These are phyloP conservation scores for Carlito syrichta DNA, from an alignment of 2,113 vertebrate genomes.

Conservation along the genomic window DNA sequence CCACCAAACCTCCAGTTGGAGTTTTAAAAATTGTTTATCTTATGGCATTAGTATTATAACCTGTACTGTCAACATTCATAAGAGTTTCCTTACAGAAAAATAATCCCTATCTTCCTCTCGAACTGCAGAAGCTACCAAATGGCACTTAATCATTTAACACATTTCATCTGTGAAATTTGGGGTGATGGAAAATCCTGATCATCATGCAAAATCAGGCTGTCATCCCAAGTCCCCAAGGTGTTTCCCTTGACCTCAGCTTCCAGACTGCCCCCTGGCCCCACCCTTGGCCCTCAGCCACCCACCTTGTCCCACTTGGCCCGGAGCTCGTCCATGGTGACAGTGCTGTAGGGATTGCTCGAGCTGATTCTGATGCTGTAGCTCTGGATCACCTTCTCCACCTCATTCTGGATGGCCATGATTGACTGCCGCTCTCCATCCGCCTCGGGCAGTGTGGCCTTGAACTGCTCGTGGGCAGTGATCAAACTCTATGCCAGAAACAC, in stretches of 20 bases:
- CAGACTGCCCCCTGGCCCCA: fast-evolving
- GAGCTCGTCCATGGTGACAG: conserved; percentile 91
- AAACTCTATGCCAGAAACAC: conserved; percentile 85
- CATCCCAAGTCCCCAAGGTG: neutral
- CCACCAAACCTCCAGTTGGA: neutral
- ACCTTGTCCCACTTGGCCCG: conserved; percentile 98
- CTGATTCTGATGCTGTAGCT: conserved; percentile 93
- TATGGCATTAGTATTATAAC: neutral
- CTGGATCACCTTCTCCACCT: conserved; percentile 97
- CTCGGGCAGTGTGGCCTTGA: conserved; percentile 90
- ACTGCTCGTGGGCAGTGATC: conserved; percentile 95
- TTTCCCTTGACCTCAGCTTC: neutral
- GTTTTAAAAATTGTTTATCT: neutral
- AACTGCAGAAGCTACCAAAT: neutral
- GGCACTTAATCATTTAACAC: neutral
- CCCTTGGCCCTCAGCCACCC: neutral
- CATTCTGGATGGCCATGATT: conserved; percentile 95
- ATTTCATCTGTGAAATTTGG: neutral
- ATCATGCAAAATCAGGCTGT: neutral
- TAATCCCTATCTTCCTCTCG: neutral
- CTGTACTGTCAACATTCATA: neutral
- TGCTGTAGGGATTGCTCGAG: conserved; percentile 93
- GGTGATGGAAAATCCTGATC: neutral
- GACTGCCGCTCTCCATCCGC: conserved; percentile 95
- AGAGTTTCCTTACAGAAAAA: neutral